Evolutionary conservation across 2,888 invertebrate genomes (phyloP).

Genomic region (Periphyllus acericola): DNA sequence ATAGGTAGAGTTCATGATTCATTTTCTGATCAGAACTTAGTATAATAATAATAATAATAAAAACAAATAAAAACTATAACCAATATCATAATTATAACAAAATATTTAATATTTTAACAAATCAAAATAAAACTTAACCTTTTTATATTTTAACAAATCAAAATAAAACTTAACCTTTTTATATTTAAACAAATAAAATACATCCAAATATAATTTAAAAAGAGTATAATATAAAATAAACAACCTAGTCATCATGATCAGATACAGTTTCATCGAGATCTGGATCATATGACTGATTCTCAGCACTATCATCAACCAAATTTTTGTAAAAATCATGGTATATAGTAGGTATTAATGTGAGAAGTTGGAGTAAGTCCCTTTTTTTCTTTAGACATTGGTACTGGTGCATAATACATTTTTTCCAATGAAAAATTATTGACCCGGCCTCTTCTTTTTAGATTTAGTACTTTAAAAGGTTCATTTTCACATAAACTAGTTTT

Average conservation of each 20-base stretch:
- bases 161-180: neutral
- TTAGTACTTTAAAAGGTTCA: neutral
- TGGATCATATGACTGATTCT: slow-evolving; percentile 8
- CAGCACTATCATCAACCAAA: slow-evolving; percentile 5
- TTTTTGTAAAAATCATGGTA: slow-evolving; percentile 12
- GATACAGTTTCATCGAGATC: slow-evolving; percentile 11
- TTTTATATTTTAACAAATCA: neutral
- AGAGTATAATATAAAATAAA: neutral
- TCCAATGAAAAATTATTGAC: neutral
- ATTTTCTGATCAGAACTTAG: neutral
- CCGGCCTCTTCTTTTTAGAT: neutral
- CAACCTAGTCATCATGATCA: neutral
- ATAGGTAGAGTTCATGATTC: neutral
- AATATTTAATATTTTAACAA: neutral
- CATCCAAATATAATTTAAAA: neutral
- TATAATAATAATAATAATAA: neutral
- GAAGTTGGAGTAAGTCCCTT: slow-evolving; percentile 12
- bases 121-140: neutral
- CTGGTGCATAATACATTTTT: neutral
- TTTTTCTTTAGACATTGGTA: neutral
- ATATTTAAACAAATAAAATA: neutral
- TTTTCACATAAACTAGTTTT: neutral
- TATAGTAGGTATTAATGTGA: slow-evolving; percentile 11
- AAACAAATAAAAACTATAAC: too few relatives aligned
- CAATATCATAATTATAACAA: neutral